Conservation (phyloP, 2,888 invertebrate species). For the Gastrophysa polygoni region DNA sequence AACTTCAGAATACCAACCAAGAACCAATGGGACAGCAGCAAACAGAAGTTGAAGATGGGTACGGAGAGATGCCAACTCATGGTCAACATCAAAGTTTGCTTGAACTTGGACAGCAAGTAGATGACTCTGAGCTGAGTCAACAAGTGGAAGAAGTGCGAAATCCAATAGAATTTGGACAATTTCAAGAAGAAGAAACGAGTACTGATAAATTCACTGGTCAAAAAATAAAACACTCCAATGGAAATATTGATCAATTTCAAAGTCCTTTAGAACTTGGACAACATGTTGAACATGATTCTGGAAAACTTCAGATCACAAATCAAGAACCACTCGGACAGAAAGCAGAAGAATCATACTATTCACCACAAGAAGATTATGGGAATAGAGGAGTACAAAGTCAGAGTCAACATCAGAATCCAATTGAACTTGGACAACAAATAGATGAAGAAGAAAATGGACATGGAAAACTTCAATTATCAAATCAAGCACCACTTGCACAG, state of each 20-base stretch:
- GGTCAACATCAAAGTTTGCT: too few relatives aligned
- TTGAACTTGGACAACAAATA: constrained; percentile 10
- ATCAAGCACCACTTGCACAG: constrained; percentile 6
- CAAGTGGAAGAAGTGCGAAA: constrained; percentile 34
- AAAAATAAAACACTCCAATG: too few relatives aligned
- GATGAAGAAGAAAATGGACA: neutral
- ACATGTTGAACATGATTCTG: constrained; percentile 6
- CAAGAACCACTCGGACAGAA: constrained; percentile 18
- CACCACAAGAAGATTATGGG: constrained; percentile 28
- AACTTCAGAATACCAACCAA: constrained; percentile 1
- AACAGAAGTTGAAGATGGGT: constrained; percentile 32
- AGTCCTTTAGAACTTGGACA: neutral
- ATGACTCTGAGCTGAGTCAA: constrained; percentile 38
- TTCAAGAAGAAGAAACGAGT: too few relatives aligned
- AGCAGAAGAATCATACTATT: constrained; percentile 20
- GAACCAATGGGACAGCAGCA: constrained; percentile 17
- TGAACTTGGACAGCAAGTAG: constrained; percentile 17
- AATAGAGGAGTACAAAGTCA: constrained; percentile 32
- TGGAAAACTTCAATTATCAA: neutral
- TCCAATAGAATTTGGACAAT: too few relatives aligned
- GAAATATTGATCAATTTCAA: neutral
- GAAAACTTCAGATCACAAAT: constrained; percentile 15
- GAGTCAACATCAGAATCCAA: constrained; percentile 1
- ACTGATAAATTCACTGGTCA: too few relatives aligned
- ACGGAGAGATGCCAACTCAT: constrained; percentile 5